Evolutionary conservation across 2,113 vertebrate species (phyloP), one percentile per base, ranked within the genome.

Genomic region (Lipophrys pholis): DNA sequence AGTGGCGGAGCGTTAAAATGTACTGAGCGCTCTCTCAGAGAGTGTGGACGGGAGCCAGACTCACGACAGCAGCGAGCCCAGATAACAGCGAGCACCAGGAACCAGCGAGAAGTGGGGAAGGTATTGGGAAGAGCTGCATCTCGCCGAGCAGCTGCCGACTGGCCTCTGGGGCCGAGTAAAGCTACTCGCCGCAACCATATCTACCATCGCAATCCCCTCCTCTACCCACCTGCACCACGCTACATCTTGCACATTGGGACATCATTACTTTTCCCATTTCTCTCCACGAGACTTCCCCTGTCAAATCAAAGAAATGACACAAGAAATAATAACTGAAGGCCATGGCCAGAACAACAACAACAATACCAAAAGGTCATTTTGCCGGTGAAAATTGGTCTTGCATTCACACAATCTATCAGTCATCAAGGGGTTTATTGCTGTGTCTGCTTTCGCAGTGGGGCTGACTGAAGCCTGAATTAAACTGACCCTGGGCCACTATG

Each of bases 191-290:
- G 69, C 57, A 35, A 55, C 71, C 69, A 38, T 49, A 80, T 78
- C 81, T 80, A 57, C 74, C 70, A 52, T 81, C 69, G 46, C 21
- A 30, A 4, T 30, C 21, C 21, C 21, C 21, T 30, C 21, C 21
- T 4, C 21, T 30, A 58, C 65, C 60, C 61, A 82, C 69, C 85
- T 81, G 70, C 83, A 67, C 38, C 43, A 16, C 17, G 11, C 51
- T 41, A 39, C 81, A 79, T 49, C 58, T 12, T 8, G 43, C 16
- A 40, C 76, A 75, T 12, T 57, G 76, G 78, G 68, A 81, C 84
- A 83, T 88, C 84, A 87, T 91, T 90, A 86, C 73, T 74, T 86
- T 87, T 76, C 69, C 74, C 68, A 64, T 83, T 81, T 80, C 72
- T 64, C 75, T 88, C 73, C 61, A 78, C 6, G 5, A 79, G 70